Conservation (phyloP, 2,113 vertebrate species). For the Dolichotis patagonum region DNA sequence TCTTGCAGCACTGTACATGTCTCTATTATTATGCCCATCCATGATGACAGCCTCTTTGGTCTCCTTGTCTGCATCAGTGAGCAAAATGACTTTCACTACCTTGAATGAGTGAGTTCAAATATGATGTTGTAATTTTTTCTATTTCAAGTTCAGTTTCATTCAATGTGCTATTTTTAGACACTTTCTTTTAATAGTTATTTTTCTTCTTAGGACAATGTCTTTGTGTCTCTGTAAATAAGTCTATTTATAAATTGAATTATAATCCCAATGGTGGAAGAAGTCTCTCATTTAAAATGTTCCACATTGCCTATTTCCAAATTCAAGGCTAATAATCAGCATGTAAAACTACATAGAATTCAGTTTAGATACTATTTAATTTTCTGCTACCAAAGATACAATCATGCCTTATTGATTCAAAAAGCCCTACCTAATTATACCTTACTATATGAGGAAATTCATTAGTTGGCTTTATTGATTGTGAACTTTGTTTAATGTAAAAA, state of each 20-base stretch:
- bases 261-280: neutral
- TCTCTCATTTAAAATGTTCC: neutral
- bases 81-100: neutral
- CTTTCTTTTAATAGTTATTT: neutral
- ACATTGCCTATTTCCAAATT: neutral
- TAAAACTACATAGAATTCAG: constrained; percentile 4
- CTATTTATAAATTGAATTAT: neutral
- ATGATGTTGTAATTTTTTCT: neutral
- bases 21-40: neutral
- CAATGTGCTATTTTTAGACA: neutral
- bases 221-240: neutral
- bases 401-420: neutral
- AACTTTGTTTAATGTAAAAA: neutral
- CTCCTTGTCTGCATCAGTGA: neutral
- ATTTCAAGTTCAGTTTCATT: neutral
- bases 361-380: constrained; percentile 16
- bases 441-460: neutral
- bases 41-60: neutral
- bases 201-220: neutral
- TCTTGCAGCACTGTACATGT: too few species aligned
- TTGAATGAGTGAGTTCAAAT: neutral
- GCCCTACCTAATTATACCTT: neutral
- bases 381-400: neutral
- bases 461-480: neutral
- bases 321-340: neutral